Evolutionary conservation across 2,797 vertebrate species (phyloP).

Genomic region (Schizopygopsis malacanthus): DNA sequence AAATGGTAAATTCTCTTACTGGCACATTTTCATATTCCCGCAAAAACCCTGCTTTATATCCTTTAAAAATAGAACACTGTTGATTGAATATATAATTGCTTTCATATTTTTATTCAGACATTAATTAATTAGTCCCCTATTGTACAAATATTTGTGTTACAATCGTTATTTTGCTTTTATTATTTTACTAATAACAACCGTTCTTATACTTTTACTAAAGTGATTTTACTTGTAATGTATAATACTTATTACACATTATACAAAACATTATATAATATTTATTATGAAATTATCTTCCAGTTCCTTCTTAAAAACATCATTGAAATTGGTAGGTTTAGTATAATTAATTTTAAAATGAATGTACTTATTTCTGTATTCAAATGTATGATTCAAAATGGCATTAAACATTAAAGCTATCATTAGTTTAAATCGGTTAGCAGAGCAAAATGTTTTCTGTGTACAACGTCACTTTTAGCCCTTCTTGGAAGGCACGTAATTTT

Average conservation of each 20-base stretch:
- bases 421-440: neutral
- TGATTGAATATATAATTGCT: neutral
- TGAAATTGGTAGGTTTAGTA: neutral
- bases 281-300: neutral
- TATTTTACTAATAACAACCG: neutral
- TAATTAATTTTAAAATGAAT: neutral
- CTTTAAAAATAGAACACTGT: neutral
- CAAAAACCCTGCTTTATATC: neutral
- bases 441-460: neutral
- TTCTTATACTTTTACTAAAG: neutral
- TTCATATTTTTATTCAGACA: neutral
- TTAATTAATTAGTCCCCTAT: neutral
- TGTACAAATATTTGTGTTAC: neutral
- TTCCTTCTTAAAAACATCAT: neutral
- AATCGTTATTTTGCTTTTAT: neutral
- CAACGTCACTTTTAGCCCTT: conserved; percentile 7
- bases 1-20: neutral
- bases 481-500: conserved; percentile 50
- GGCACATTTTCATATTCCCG: neutral
- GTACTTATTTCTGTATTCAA: neutral
- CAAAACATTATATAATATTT: neutral
- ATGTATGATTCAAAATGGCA: too few relatives aligned
- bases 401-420: neutral
- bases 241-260: neutral
- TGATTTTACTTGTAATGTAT: too few relatives aligned